Conservation (phyloP, 1,140 invertebrate species). For the Pseudomyrmex dendroicus region DNA sequence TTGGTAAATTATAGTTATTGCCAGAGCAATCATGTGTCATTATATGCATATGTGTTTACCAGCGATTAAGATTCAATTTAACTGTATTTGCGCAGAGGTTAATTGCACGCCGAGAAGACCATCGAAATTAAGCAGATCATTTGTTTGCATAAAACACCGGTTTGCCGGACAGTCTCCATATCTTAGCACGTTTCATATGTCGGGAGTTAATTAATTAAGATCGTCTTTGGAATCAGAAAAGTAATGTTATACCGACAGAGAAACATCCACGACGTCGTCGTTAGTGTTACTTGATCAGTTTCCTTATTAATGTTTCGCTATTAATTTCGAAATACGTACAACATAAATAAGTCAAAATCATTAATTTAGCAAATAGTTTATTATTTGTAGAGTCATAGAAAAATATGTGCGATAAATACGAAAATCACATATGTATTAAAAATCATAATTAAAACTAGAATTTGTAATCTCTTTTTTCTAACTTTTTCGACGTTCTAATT, state of each 20-base stretch:
- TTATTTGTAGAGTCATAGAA: too few relatives aligned
- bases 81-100: slow-evolving; percentile 1
- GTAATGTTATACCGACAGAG: background rate
- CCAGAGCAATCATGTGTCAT: slow-evolving; percentile 22
- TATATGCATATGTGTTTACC: slow-evolving; percentile 10
- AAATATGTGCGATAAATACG: too few relatives aligned
- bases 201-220: slow-evolving; percentile 35
- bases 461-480: too few relatives aligned
- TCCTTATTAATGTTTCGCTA: background rate
- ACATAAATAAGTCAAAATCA: background rate
- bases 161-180: slow-evolving; percentile 10
- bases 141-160: slow-evolving; percentile 17
- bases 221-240: slow-evolving; percentile 17
- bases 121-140: slow-evolving; percentile 31
- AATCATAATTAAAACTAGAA: too few relatives aligned
- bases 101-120: slow-evolving; percentile 8
- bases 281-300: slow-evolving; percentile 3
- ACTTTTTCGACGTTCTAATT: too few relatives aligned
- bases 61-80: slow-evolving; percentile 39
- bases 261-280: background rate
- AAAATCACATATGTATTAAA: too few relatives aligned
- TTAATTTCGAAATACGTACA: slow-evolving; percentile 1
- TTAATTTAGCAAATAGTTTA: too few relatives aligned
- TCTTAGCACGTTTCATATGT: background rate
- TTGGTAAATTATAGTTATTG: slow-evolving; percentile 4